Evolutionary conservation across 2,113 vertebrate genomes (phyloP), one percentile per base, ranked within the genome.

Genomic region (Nettapus auritus): DNA sequence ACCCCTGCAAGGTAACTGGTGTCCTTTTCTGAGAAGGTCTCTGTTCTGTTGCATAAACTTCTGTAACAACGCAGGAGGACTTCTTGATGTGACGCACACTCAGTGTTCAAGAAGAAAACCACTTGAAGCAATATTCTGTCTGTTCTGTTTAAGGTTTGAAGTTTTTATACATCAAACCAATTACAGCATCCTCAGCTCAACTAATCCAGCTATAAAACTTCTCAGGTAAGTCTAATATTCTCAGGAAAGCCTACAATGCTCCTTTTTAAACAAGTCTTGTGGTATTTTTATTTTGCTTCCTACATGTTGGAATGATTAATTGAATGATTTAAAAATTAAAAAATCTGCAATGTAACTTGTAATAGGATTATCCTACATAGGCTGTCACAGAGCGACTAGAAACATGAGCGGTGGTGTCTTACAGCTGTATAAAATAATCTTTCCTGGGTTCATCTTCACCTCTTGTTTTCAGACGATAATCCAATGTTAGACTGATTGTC

Each of bases 31-130:
- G 17, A 69, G 63, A 8, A 42, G 11, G 26, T 22, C 40, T 44
- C 50, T 29, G 1, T 53, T 33, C 8, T 44, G 6, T 23, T 67
- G 29, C 21, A 8, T 5, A 2, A 6, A 52, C 50, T 25, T 52
- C 50, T 52, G 50, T 52, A 52, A 23, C 50, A 52, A 52, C 50
- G 13, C 12, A 52, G 50, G 13, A 25, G 22, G 50, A 25, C 50
- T 52, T 52, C 13, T 52, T 13, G 22, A 5, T 40, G 31, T 1
- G 4, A 3, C 8, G 4, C 42, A 3, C 8, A 33, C 31, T 13
- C 50, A 34, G 28, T 22, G 6, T 42, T 67, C 13, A 78, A 26
- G 17, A 16, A 55, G 33, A 79, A 87, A 82, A 20, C 5, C 4
- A 7, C 82, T 52, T 33, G 31, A 52, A 93, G 52, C 10, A 29